Evolutionary conservation across 2,113 vertebrate species (phyloP).

Genomic region (Chloropsis hardwickii): DNA sequence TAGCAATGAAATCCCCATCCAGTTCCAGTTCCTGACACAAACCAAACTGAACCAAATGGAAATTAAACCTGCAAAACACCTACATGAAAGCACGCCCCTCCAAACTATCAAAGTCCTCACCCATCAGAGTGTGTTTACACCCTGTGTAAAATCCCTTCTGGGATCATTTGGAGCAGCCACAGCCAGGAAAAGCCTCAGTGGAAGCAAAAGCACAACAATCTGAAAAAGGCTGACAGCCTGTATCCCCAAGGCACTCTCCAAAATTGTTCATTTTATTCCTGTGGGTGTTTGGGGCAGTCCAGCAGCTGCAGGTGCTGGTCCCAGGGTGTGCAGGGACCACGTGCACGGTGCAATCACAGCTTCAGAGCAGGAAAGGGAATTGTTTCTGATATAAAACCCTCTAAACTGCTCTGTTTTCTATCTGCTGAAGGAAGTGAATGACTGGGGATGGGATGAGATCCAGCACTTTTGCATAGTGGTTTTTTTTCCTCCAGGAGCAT

Average conservation of each 20-base stretch:
- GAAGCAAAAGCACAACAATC: neutral
- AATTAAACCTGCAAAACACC: neutral
- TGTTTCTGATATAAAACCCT: neutral
- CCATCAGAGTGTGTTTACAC: neutral
- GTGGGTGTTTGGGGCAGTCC: too few relatives aligned
- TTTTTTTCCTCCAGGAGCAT: neutral
- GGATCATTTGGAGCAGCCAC: neutral
- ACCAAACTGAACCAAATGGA: neutral
- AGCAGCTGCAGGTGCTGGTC: neutral
- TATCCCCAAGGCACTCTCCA: neutral
- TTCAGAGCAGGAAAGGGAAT: neutral
- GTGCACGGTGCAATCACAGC: rapidly evolving
- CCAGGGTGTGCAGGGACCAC: rapidly evolving
- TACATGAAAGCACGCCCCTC: neutral
- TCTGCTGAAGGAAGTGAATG: neutral
- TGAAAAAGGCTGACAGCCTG: neutral
- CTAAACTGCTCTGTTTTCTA: neutral
- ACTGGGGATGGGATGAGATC: neutral
- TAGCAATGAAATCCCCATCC: neutral
- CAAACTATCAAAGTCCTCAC: neutral
- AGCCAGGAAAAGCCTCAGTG: neutral
- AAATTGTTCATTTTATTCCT: neutral
- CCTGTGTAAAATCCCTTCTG: neutral
- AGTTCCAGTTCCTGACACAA: neutral
- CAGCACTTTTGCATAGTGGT: neutral